Conservation (phyloP, 2,888 invertebrate genomes). For the Beris morrisii region DNA sequence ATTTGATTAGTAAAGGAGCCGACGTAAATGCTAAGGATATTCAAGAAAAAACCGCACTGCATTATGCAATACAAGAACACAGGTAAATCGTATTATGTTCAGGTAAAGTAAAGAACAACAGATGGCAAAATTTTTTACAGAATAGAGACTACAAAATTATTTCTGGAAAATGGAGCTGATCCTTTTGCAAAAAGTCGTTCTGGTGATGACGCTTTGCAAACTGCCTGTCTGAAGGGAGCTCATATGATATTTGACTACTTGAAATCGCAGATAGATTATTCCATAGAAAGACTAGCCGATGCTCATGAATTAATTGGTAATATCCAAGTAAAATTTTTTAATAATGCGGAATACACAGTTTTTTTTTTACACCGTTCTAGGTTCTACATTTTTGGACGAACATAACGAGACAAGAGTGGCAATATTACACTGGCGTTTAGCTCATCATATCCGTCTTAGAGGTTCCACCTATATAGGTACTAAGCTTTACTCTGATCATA, state of each 20-base stretch:
- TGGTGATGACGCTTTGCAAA: slow-evolving; percentile 87
- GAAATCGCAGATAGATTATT: slow-evolving; percentile 64
- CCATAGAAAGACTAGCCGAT: slow-evolving; percentile 73
- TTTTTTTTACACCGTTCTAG: slow-evolving; percentile 39
- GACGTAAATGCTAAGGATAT: slow-evolving; percentile 85
- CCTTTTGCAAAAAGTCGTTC: slow-evolving; percentile 74
- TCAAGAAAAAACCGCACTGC: slow-evolving; percentile 87
- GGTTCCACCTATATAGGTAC: slow-evolving; percentile 49
- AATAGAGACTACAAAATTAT: slow-evolving; percentile 78
- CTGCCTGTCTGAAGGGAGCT: slow-evolving; percentile 80
- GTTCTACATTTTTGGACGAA: slow-evolving; percentile 85
- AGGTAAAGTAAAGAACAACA: background rate
- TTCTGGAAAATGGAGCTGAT: slow-evolving; percentile 79
- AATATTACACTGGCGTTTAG: slow-evolving; percentile 76
- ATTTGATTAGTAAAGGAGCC: slow-evolving; percentile 77
- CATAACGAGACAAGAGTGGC: slow-evolving; percentile 75
- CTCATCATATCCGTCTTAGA: slow-evolving; percentile 65
- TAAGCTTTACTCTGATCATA: background rate
- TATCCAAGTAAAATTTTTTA: no score
- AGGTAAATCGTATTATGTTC: slow-evolving; percentile 51
- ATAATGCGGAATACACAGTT: no score
- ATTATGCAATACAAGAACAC: slow-evolving; percentile 89
- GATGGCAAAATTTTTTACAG: slow-evolving; percentile 47
- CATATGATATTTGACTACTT: slow-evolving; percentile 72
- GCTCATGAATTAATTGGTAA: slow-evolving; percentile 81